Conservation (phyloP, 1,140 invertebrate genomes). For the Oreohelix idahoensis region DNA sequence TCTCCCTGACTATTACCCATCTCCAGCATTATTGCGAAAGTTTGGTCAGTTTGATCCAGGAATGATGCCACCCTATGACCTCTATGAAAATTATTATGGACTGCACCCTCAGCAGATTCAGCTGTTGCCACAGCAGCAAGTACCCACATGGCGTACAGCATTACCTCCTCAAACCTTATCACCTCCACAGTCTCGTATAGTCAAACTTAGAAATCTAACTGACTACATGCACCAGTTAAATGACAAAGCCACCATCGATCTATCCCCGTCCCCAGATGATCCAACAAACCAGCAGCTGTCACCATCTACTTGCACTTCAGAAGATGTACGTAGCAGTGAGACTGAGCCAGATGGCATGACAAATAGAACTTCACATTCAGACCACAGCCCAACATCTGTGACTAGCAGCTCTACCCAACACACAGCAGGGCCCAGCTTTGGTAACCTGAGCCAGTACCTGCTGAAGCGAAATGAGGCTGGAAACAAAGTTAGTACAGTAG, state of each 20-base stretch:
- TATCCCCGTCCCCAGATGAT: slow-evolving; percentile 68
- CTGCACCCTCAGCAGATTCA: background rate
- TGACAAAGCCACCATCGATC: slow-evolving; percentile 60
- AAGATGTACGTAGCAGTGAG: slow-evolving; percentile 64
- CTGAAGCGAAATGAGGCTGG: slow-evolving; percentile 53
- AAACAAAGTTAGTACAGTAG: slow-evolving; percentile 43
- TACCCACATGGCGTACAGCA: slow-evolving; percentile 45
- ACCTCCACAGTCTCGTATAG: slow-evolving; percentile 62
- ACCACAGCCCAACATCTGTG: slow-evolving; percentile 62
- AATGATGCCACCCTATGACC: background rate
- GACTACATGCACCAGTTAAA: slow-evolving; percentile 62
- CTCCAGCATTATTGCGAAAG: slow-evolving; percentile 52
- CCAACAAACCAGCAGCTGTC: slow-evolving; percentile 59
- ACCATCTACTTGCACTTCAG: slow-evolving; percentile 61
- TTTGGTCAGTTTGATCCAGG: slow-evolving; percentile 12
- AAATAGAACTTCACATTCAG: slow-evolving; percentile 52
- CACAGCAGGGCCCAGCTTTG: slow-evolving; percentile 54
- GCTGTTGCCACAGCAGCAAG: slow-evolving; percentile 34
- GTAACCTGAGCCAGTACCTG: slow-evolving; percentile 62
- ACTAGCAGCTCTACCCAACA: slow-evolving; percentile 58
- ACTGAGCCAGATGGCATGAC: slow-evolving; percentile 59
- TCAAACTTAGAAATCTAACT: slow-evolving; percentile 62
- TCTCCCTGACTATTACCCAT: slow-evolving; percentile 47
- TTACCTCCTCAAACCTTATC: slow-evolving; percentile 50
- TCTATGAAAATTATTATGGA: slow-evolving; percentile 21